These are phyloP conservation scores for Eulemur coronatus DNA, from an alignment of 2,797 vertebrate species.

Conservation along the genomic window DNA sequence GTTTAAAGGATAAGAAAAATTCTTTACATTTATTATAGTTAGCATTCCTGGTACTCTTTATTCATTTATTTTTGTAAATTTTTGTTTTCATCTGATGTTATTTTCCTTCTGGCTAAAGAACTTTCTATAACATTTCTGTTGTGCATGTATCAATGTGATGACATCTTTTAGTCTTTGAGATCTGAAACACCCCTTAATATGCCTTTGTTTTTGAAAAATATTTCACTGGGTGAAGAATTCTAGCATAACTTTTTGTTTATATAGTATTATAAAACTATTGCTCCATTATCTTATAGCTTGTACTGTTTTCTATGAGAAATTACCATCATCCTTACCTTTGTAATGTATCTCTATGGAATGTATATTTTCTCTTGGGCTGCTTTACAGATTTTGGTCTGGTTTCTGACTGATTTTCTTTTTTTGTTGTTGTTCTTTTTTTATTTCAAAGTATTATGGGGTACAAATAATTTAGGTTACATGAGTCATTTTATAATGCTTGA, in stretches of 20 bases:
- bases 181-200: neutral
- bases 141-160: neutral
- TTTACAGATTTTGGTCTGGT: neutral
- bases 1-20: neutral
- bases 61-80: neutral
- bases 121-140: neutral
- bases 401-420: neutral
- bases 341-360: neutral
- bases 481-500: too few relatives aligned
- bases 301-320: neutral
- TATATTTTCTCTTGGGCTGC: neutral
- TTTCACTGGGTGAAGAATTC: neutral
- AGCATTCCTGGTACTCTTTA: neutral
- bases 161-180: neutral
- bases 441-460: too few relatives aligned
- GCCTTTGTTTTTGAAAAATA: neutral
- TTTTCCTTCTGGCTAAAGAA: neutral
- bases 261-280: neutral
- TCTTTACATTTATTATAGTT: neutral
- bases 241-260: neutral
- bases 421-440: too few relatives aligned
- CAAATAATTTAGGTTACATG: too few relatives aligned
- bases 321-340: neutral
- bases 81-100: neutral
- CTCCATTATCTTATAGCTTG: neutral